phyloP scores from a whole-genome alignment of 2,888 invertebrate species.

The Drosophila eohydei region DNA sequence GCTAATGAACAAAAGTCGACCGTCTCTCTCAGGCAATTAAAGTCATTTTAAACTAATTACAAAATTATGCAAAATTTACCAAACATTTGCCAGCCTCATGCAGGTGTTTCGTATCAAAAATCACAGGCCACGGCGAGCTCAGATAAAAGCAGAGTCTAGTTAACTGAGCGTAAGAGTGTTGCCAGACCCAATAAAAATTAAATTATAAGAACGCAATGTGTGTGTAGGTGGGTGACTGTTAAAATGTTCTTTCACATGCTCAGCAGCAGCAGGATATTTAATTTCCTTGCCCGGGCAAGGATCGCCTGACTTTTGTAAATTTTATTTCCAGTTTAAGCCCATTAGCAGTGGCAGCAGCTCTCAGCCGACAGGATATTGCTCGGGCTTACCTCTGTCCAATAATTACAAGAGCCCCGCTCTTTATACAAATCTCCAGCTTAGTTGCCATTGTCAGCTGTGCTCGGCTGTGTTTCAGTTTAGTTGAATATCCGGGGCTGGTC shows the following conservation, averaged over 20 bases:
- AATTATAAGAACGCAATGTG: conserved; percentile 22
- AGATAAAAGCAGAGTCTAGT: conserved; percentile 29
- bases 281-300: conserved; percentile 59
- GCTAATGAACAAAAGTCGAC: conserved; percentile 37
- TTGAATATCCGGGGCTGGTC: conserved; percentile 42
- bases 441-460: conserved; percentile 6
- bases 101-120: conserved; percentile 27
- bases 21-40: conserved; percentile 55
- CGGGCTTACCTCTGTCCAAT: conserved; percentile 19
- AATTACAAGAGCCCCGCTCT: conserved; percentile 44
- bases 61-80: conserved; percentile 68
- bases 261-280: conserved; percentile 64
- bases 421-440: conserved; percentile 33
- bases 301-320: conserved; percentile 45
- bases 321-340: conserved; percentile 40
- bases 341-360: conserved; percentile 31
- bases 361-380: conserved; percentile 6
- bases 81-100: conserved; percentile 40
- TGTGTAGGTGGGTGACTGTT: not conserved
- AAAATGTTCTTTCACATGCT: not conserved
- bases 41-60: conserved; percentile 64
- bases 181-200: conserved; percentile 34
- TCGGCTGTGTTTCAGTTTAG: conserved; percentile 44
- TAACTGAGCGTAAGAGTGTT: conserved; percentile 11
- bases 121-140: conserved; percentile 22